These are phyloP conservation scores for Aurelia sp. DNA, from an alignment of 30 jellyfish, hydroid and myxozoan genomes.

Conservation along the genomic window DNA sequence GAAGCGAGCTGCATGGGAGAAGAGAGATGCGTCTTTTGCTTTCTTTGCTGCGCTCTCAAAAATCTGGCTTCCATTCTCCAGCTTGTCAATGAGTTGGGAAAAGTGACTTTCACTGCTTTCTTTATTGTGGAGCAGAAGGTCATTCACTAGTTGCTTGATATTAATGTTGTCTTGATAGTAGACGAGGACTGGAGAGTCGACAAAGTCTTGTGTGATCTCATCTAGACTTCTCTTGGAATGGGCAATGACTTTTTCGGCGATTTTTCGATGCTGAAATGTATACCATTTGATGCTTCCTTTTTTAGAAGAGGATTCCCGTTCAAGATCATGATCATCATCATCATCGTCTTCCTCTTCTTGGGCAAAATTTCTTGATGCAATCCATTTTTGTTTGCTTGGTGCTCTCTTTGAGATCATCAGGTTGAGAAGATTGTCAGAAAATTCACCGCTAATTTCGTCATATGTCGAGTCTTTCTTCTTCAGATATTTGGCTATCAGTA, in stretches of 20 bases:
- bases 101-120: conserved; percentile 35
- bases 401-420: conserved; percentile 57
- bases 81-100: conserved; percentile 35
- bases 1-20: conserved; percentile 60
- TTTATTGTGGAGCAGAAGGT: conserved; percentile 45
- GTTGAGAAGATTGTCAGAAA: conserved; percentile 34
- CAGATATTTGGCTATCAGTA: conserved; percentile 27
- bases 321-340: not conserved
- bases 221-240: conserved; percentile 56
- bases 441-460: conserved; percentile 9
- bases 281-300: conserved; percentile 15
- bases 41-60: conserved; percentile 57
- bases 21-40: conserved; percentile 55
- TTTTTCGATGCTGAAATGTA: conserved; percentile 43
- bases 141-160: conserved; percentile 15
- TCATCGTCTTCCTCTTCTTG: not conserved
- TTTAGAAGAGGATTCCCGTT: not conserved
- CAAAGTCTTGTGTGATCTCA: conserved; percentile 37
- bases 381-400: conserved; percentile 24
- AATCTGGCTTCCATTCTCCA: conserved; percentile 39
- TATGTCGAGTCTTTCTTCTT: conserved; percentile 19
- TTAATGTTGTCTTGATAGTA: conserved; percentile 8
- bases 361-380: conserved; percentile 8
- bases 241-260: conserved; percentile 40
- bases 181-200: conserved; percentile 21